Base-by-base conservation (phyloP, 1,140 invertebrate genomes). In the Scaptomyza pallida region DNA sequence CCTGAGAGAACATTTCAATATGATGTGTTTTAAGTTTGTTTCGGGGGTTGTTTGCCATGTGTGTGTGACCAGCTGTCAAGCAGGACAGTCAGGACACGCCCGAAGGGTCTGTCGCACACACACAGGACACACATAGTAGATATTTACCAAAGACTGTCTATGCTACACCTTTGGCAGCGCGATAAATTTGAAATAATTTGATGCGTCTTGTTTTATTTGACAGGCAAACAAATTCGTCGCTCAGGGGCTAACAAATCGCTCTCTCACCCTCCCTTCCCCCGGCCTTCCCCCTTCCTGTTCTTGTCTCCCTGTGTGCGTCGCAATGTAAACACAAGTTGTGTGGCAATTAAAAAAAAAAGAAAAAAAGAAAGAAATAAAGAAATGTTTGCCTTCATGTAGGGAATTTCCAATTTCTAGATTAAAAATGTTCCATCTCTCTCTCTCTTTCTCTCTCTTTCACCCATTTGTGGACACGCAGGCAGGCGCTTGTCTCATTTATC, bases 181-280 rank as follows among this genome's bases (percentile, higher is more conserved):
- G 73, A 85, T 86, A 88, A 86, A 86, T 86, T 86, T 81, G 69
- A 86, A 86, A 85, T 86, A 85, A 86, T 86, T 86, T 86, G 77
- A 86, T 88, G 81, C 74, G 82, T 86, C 82, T 86, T 88, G 82
- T 86, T 86, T 86, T 86, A 88, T 86, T 88, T 86, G 81, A 88
- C 81, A 88, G 82, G 30, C 73, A 77, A 71, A 88, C 81, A 88
- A 85, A 86, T 85, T 75, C 73, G 73, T 77, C 64, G 77, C 80
- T 77, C 77, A 57, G 65, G 64, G 80, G 76, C 59, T 71, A 64
- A n/a, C n/a, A n/a, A n/a, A n/a, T n/a, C n/a, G n/a, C n/a, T n/a
- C n/a, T n/a, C n/a, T n/a, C 67, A 70, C 19, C 47, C 15, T 17
- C 12, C 13, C n/a, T 8, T 12, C 12, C 43, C 9, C 44, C n/a